Evolutionary conservation across 2,113 vertebrate genomes (phyloP), one percentile per base, ranked within the genome.

Genomic region (Alectura lathami): DNA sequence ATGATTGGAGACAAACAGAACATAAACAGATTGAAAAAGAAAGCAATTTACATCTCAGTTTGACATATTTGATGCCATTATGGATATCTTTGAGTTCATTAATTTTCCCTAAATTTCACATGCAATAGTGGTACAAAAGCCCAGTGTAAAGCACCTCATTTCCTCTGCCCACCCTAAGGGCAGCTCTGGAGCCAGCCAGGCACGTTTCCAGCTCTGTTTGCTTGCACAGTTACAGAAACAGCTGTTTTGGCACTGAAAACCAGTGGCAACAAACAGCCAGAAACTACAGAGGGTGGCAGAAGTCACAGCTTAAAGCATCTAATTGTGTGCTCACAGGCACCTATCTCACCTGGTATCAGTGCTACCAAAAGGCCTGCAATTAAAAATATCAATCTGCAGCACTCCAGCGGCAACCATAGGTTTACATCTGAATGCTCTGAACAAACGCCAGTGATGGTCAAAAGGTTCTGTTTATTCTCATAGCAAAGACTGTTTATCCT

Each of bases 401-500:
- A 16, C 18, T 9, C 20, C 67, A 24, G 47, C 6, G 47, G 30
- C 36, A 77, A 6, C 21, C 62, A n/a, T 2, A 20, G 53, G 6
- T 29, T 68, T 36, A 7, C 51, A 3, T 8, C 42, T 17, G 20
- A 38, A 24, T 2, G 57, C 51, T 0, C 34, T 59, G 87, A 14
- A 40, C 48, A 69, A 56, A 79, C 59, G 23, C 60, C 94, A 86
- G 80, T 0, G 8, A 21, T 17, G 91, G 74, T 56, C 83, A 93
- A 68, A 79, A 85, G n/a, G 87, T 85, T 74, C 62, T 84, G 77
- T 64, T 96, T 79, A 75, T 75, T 88, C 86, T 94, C n/a, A 14
- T 6, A 93, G 83, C 62, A 42, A 86, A 66, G 73, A 43, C 7
- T 90, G 68, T 74, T 88, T 68, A 91, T 63, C 69, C 88, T 89